These are phyloP conservation scores for Nibea coibor DNA, from an alignment of 2,113 vertebrate genomes.

Conservation along the genomic window DNA sequence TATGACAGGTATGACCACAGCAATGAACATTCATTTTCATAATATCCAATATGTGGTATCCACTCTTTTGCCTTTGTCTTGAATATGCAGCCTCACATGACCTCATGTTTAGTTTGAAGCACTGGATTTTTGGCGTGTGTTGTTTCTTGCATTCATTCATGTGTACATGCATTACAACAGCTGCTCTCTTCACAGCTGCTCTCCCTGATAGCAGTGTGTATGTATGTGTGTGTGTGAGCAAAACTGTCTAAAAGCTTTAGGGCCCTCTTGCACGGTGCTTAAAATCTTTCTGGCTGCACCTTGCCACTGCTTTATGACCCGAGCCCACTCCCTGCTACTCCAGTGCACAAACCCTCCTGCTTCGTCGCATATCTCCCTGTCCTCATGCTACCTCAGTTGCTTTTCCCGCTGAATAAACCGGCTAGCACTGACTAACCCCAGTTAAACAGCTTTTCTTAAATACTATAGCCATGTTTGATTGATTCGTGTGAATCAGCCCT, in stretches of 20 bases:
- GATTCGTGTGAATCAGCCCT: constrained; percentile 2
- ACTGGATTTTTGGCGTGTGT: constrained; percentile 16
- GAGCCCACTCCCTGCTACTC: neutral
- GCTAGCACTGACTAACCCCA: neutral
- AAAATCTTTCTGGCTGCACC: constrained; percentile 1
- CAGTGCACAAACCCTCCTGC: neutral
- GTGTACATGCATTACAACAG: constrained; percentile 62
- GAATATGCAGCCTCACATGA: constrained; percentile 42
- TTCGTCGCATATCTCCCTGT: neutral
- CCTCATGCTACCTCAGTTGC: neutral
- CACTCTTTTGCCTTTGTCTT: constrained; percentile 5
- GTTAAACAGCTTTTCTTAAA: constrained; percentile 22
- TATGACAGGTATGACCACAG: neutral
- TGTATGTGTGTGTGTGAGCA: constrained; percentile 44
- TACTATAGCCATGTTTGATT: constrained; percentile 33
- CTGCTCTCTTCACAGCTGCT: constrained; percentile 75
- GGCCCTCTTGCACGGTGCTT: constrained; percentile 6
- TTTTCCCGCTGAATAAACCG: constrained; percentile 1
- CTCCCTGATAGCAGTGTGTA: constrained; percentile 42
- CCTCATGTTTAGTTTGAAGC: constrained; percentile 28
- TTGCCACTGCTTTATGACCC: constrained; percentile 33
- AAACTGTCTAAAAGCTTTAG: constrained; percentile 25
- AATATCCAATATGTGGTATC: neutral
- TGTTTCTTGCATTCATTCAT: constrained; percentile 37
- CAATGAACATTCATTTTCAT: neutral